Base-by-base conservation (phyloP, 92 coral and sea anemone species). In the Nematostella vectensis region DNA sequence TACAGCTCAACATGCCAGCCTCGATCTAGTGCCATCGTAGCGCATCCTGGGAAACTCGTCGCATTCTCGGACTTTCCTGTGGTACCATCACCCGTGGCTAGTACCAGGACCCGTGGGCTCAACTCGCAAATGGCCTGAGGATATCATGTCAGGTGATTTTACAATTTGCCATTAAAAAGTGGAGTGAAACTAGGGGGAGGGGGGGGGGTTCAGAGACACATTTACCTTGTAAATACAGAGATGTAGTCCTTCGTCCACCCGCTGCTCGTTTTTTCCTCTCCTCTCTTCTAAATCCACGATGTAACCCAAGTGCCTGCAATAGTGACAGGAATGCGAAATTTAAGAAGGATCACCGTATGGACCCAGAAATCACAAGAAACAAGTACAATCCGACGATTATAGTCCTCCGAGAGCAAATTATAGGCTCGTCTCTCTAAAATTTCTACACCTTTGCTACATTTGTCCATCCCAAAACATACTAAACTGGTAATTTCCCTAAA, bases 1-100 rank as follows among this genome's bases (percentile, higher is more conserved):
- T 82, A 82, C 17, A 91, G 71, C 20, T 91, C 98, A n/a, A 91
- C 96, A 56, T 49, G 79, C 98, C 98, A 91, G n/a, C 96, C 96
- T 68, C 72, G 77, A 31, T 86, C 88, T 25, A 91, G 52, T 26
- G 98, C 98, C 54, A 72, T 75, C 27, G 78, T 38, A 17, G 98
- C 98, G 74, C 98, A 91, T 31, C 98, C 83, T 19, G 98, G 98
- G 42, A 91, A 79, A 44, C 98, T 91, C 16, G 98, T 91, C 28
- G 88, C 83, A 50, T 79, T 77, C 59, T 86, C 98, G 30, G 98
- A 91, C 67, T 91, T 91, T 42, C 98, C 98, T 54, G 70, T 91
- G 68, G 67, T 91, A 13, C 98, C 98, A 56, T 91, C 98, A 16
- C 98, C 98, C 50, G 93, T 91, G 21, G 98, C 98, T 25, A 91